Conservation (phyloP, 2,113 vertebrate genomes). For the Prochilodus magdalenae region DNA sequence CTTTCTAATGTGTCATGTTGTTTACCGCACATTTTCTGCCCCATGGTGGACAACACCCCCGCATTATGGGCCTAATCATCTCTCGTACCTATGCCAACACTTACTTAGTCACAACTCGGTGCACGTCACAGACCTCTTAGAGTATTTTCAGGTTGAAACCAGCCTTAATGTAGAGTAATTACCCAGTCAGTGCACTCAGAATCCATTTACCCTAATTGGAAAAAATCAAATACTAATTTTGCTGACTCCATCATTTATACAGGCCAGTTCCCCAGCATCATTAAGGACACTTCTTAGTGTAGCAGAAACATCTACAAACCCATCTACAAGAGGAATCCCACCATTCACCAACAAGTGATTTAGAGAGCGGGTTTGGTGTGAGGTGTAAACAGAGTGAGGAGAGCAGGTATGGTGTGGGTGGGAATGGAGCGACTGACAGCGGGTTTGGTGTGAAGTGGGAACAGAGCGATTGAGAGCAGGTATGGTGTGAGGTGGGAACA, state of each 20-base stretch:
- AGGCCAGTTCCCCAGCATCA: background rate
- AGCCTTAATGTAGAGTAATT: slow-evolving; percentile 21
- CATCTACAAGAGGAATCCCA: no score
- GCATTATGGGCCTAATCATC: background rate
- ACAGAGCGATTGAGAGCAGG: no score
- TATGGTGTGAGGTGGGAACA: no score
- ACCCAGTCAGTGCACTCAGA: slow-evolving; percentile 13
- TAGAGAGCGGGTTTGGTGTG: no score
- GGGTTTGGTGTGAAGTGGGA: no score
- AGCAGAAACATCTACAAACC: background rate
- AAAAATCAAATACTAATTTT: slow-evolving; percentile 25
- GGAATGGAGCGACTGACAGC: no score
- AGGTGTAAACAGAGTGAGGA: no score
- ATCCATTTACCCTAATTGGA: background rate
- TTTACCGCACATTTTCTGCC: no score
- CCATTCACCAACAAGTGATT: no score
- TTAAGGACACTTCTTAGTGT: background rate
- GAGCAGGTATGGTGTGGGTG: no score
- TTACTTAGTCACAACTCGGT: background rate
- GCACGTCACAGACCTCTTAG: background rate
- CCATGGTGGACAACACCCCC: background rate
- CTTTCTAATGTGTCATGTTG: no score
- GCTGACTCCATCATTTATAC: background rate
- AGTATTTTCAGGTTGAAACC: background rate
- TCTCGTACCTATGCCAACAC: background rate